Evolutionary conservation across 2,113 vertebrate genomes (phyloP), one percentile per base, ranked within the genome.

Genomic region (Irena cyanogastra): DNA sequence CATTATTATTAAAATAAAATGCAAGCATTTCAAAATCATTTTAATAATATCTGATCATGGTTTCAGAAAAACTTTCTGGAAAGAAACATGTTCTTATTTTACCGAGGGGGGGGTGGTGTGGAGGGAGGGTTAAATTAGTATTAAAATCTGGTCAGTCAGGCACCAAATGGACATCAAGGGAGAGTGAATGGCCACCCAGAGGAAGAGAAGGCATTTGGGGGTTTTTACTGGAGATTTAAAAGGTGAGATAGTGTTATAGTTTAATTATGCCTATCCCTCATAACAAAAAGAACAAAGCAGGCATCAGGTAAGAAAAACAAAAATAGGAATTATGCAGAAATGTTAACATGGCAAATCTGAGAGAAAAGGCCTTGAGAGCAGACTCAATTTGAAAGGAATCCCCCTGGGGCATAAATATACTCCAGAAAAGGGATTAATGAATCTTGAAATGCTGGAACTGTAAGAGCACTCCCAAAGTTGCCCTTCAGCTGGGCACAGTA

Each of bases 21-120:
- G 13, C 15, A 75, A 91, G 6, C 7, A 45, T 92, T 85, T 42
- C 13, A 30, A 61, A 61, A 52, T 53, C 42, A 61, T 74, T 88
- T 85, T 66, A 82, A 60, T 74, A 22, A 33, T 81, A 78, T 18
- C 44, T 75, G 42, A 78, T 66, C 27, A 49, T 21, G 75, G 47
- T 75, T 88, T 81, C 37, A 78, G 16, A 54, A 79, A 16, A 20
- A 26, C 13, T 22, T 90, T 28, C 35, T 74, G 35, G 19, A 66
- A 87, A 63, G 10, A 74, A 28, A 9, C 13, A 39, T 24, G 17
- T 53, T 52, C 56, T 83, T 64, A 33, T 61, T 88, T 93, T 50
- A 26, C n/a, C n/a, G 45, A 0, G 11, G 10, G 4, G 2, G 2
- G 41, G 0, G 11, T 9, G 4, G n/a, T n/a, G n/a, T n/a, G n/a